Evolutionary conservation across 1,140 invertebrate species (phyloP).

Genomic region (Dysdera silvatica): DNA sequence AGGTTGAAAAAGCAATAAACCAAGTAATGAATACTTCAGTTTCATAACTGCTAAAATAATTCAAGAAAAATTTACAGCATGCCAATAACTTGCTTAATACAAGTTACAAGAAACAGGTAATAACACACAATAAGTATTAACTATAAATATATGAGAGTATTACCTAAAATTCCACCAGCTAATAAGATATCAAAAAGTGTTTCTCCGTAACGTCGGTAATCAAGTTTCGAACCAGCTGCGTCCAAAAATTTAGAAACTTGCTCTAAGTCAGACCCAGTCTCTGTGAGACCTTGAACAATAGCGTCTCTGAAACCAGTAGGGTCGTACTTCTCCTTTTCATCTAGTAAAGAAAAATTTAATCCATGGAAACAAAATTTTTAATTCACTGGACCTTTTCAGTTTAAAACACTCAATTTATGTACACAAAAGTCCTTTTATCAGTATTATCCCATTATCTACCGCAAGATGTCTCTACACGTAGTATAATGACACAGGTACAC

Average conservation of each 20-base stretch:
- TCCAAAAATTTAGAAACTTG: slow-evolving; percentile 90
- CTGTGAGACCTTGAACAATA: slow-evolving; percentile 84
- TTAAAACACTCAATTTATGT: too few relatives aligned
- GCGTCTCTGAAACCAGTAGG: slow-evolving; percentile 93
- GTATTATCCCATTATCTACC: too few relatives aligned
- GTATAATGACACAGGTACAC: too few relatives aligned
- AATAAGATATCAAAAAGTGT: slow-evolving; percentile 95
- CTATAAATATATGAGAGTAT: background rate
- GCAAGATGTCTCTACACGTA: too few relatives aligned
- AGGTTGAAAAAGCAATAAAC: background rate
- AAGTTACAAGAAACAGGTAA: background rate
- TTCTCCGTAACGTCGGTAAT: slow-evolving; percentile 95
- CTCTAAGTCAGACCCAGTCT: slow-evolving; percentile 63
- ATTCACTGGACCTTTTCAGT: too few relatives aligned
- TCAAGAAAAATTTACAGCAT: background rate
- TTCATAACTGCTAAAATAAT: too few relatives aligned
- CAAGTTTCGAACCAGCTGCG: slow-evolving; percentile 84
- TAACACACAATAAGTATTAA: background rate
- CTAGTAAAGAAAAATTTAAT: slow-evolving; percentile 48
- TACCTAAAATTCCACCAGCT: slow-evolving; percentile 75
- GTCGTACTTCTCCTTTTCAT: slow-evolving; percentile 99
- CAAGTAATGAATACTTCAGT: too few relatives aligned
- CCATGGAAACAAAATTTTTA: too few relatives aligned
- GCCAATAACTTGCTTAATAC: background rate
- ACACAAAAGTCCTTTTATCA: too few relatives aligned